These are phyloP conservation scores for Tribolium castaneum DNA, from an alignment of 1,140 invertebrate genomes.

Conservation along the genomic window DNA sequence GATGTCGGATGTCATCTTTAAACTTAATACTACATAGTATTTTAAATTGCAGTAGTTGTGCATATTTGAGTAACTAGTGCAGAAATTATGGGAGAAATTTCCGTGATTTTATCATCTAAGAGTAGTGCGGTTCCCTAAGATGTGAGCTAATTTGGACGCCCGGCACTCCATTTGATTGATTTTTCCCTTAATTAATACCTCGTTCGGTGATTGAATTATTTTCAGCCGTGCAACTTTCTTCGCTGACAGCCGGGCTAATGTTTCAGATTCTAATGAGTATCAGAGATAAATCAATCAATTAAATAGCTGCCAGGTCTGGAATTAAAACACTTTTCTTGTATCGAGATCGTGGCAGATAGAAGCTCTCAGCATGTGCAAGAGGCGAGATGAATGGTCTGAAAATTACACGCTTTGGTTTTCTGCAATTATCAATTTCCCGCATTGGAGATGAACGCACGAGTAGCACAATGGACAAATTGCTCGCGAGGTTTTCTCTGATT, in stretches of 20 bases:
- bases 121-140: no score
- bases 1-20: no score
- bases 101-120: no score
- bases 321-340: slow-evolving; percentile 10
- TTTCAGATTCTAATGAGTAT: neutral
- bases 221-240: neutral
- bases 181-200: no score
- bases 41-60: no score
- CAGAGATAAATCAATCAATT: neutral
- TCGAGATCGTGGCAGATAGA: neutral
- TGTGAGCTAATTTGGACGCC: no score
- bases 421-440: slow-evolving; percentile 10
- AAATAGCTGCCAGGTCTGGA: neutral
- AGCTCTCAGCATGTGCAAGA: neutral
- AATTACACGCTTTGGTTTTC: slow-evolving; percentile 13
- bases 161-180: no score
- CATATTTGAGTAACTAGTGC: no score
- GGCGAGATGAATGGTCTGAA: neutral
- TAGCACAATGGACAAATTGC: neutral
- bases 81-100: no score
- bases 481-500: neutral
- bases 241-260: neutral
- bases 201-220: no score
- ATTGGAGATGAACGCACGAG: neutral
- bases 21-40: no score